Percentiles rank a stretch among this genome's conserved stretches.
Conservation (phyloP, 2,113 vertebrate genomes). For the Platysteira castanea region DNA sequence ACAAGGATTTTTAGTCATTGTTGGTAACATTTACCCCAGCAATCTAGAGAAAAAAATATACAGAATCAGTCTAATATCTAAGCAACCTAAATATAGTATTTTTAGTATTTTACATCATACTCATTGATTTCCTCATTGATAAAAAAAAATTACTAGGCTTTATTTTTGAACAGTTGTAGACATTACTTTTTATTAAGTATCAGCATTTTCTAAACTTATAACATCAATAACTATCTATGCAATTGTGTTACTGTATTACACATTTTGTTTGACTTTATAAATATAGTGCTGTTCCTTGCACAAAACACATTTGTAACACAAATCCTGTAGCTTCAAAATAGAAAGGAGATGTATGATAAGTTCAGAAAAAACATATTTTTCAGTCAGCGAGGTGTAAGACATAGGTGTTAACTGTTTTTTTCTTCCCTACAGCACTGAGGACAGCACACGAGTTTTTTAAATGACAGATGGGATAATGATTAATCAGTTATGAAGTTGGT, state of each 20-base stretch:
- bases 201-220: background rate
- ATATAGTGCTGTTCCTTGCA: background rate
- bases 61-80: background rate
- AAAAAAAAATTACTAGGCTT: rapidly evolving
- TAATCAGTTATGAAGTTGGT: background rate
- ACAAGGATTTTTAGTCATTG: background rate
- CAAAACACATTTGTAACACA: background rate
- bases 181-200: background rate
- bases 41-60: background rate
- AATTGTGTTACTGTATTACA: background rate
- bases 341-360: background rate
- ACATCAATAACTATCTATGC: background rate
- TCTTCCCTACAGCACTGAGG: background rate
- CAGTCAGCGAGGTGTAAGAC: background rate
- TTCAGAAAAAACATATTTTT: background rate
- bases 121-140: background rate
- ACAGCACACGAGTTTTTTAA: background rate
- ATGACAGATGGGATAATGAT: background rate
- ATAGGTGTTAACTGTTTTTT: background rate
- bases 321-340: background rate
- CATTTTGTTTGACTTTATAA: background rate
- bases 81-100: background rate
- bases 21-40: background rate
- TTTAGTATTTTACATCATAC: background rate
- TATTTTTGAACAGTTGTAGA: background rate